Base-by-base conservation (phyloP, 2,888 invertebrate species). In the Ophonus ardosiacus region DNA sequence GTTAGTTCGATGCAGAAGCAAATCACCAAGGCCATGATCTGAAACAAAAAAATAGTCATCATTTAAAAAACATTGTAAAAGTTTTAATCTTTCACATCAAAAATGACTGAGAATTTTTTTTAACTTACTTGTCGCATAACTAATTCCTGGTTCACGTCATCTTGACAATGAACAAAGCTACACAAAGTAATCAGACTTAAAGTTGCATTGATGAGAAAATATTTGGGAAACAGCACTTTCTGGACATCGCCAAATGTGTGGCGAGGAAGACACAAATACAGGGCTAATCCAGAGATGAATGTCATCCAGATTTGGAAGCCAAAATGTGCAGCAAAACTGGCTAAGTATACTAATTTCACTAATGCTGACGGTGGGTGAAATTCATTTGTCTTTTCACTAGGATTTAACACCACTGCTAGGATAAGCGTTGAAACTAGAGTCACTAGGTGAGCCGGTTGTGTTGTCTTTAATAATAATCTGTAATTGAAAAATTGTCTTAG, bases 281-380 rank as follows among this genome's bases (percentile, higher is more conserved):
- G 92, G 84, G 97, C 95, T 81, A 98, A 92, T 87, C 98, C 98
- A 89, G 97, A 97, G 51, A 98, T 94, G 89, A 98, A 96, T 10
- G 97, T 97, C 96, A 98, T 98, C 98, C 98, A 98, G 87, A 97
- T 94, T 92, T 98, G 97, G 18, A 97, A 93, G 43, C 98, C 98
- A 88, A 97, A 95, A 90, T 97, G 97, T 84, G 95, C 94, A 86
- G 96, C 95, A 88, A 97, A 96, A 7, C 96, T 94, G 0, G 94
- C 94, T 43, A 98, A 92, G 90, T 97, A 97, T 24, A 96, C 91
- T 85, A 97, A 93, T 74, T 93, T 92, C 92, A 93, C 93, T 76
- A 91, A 89, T 3, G 90, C 87, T 8, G 90, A 85, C 24, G 90
- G 90, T 1, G 92, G 92, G 40, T 90, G 89, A 13, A 89, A 87